Evolutionary conservation across 1,140 invertebrate genomes (phyloP), one percentile per base, ranked within the genome.

Genomic region (Drosophila neocordata): DNA sequence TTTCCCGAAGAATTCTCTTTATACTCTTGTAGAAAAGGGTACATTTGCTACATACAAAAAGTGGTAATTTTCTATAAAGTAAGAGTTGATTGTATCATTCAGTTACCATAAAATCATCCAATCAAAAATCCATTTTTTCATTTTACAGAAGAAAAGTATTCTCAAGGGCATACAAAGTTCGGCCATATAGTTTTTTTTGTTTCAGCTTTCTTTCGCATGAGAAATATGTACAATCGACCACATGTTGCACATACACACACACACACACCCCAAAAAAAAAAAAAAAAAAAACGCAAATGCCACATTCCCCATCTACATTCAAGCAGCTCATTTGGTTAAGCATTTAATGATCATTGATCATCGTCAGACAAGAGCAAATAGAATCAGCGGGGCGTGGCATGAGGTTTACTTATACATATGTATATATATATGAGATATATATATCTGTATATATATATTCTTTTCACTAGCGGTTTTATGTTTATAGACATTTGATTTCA

Each of bases 271-370:
- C n/a, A 7, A 22, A n/a, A 31, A 31, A 24, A 24, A 24, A 24
- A 24, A 24, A 4, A 24, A 24, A 31, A 31, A 31, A 27, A 64
- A 51, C 63, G 66, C 62, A 65, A 63, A 74, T 48, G 41, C 41
- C 41, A 20, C 15, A 48, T 48, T 48, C 72, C 70, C 71, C 71
- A 52, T 61, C 60, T 52, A 68, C 37, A 44, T 24, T 22, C 15
- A 34, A 57, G 60, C 55, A 51, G 58, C 64, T 68, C 72, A 74
- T 74, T 74, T 74, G 72, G 72, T 74, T 74, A 67, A 74, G 72
- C 71, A 74, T 74, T 74, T 67, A 74, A 74, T 74, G 72, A 74
- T 74, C 41, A 20, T 48, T 20, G 41, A 48, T 48, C 41, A 48
- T 38, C n/a, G 37, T 13, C 71, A 56, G 34, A 37, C 35, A 41